Percentiles rank a stretch among this genome's conserved stretches.
These are phyloP conservation scores for Diachasma alloeum DNA, from an alignment of 1,140 invertebrate species.

Conservation along the genomic window DNA sequence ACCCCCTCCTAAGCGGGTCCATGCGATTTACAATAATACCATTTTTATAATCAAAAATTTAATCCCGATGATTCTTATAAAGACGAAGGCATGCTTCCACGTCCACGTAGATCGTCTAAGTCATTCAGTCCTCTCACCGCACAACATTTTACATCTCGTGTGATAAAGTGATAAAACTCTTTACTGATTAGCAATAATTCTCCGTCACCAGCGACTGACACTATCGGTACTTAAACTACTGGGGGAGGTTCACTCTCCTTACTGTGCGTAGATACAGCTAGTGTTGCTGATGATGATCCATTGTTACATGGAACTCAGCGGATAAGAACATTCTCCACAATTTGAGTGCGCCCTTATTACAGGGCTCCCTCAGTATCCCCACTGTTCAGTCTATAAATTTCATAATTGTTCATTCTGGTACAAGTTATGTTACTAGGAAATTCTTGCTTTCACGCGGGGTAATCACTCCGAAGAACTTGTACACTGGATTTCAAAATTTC, in stretches of 20 bases:
- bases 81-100: too few relatives aligned
- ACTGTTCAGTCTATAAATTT: too few relatives aligned
- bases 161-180: not conserved
- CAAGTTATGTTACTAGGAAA: too few relatives aligned
- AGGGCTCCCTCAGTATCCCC: not conserved
- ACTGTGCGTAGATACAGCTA: slow-evolving; percentile 4
- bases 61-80: too few relatives aligned
- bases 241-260: not conserved
- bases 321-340: not conserved
- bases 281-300: not conserved
- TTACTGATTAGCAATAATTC: not conserved
- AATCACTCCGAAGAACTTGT: too few relatives aligned
- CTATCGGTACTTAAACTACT: not conserved
- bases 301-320: not conserved
- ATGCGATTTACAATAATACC: too few relatives aligned
- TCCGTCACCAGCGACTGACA: not conserved
- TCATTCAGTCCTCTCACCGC: not conserved
- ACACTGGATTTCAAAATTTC: too few relatives aligned
- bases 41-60: too few relatives aligned
- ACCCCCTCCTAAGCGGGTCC: too few relatives aligned
- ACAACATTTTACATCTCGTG: not conserved
- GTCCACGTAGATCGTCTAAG: too few relatives aligned
- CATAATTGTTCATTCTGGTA: too few relatives aligned
- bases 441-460: too few relatives aligned
- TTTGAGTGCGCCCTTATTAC: not conserved